Percentiles rank a stretch among this genome's conserved stretches.
Evolutionary conservation across 2,113 vertebrate genomes (phyloP).

Genomic region (Cottus gobio): DNA sequence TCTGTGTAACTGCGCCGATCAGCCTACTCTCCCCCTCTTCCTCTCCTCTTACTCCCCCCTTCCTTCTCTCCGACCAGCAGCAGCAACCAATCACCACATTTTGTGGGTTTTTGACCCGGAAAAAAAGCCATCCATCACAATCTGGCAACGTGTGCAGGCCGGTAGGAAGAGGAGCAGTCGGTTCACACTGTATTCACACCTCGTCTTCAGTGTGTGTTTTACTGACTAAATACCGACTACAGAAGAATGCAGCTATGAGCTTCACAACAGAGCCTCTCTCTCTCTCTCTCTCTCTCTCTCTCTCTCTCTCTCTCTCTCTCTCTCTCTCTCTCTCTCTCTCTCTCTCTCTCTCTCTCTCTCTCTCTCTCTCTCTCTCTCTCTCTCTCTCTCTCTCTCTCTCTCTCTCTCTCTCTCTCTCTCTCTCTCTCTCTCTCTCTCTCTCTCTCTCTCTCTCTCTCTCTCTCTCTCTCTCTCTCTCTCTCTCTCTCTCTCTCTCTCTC

Average conservation of each 20-base stretch:
- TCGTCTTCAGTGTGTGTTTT: background rate
- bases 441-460: too few species aligned
- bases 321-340: too few species aligned
- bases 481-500: background rate
- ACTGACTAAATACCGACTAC: background rate
- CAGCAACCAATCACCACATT: slow-evolving; percentile 64
- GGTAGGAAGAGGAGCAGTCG: slow-evolving; percentile 9
- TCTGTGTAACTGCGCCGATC: slow-evolving; percentile 38
- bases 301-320: too few species aligned
- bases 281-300: too few species aligned
- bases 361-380: too few species aligned
- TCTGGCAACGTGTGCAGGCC: background rate
- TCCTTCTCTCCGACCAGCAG: slow-evolving; percentile 11
- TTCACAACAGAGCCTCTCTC: background rate
- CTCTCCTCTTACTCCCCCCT: background rate
- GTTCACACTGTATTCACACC: background rate
- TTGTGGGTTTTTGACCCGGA: slow-evolving; percentile 21
- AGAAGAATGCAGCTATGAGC: too few species aligned
- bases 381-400: too few species aligned
- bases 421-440: too few species aligned
- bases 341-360: background rate
- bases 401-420: background rate
- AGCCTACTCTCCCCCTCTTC: slow-evolving; percentile 18
- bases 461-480: background rate
- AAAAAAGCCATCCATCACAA: slow-evolving; percentile 72